phyloP scores from a whole-genome alignment of 2,797 vertebrate species.

The Loris lydekkerianus region DNA sequence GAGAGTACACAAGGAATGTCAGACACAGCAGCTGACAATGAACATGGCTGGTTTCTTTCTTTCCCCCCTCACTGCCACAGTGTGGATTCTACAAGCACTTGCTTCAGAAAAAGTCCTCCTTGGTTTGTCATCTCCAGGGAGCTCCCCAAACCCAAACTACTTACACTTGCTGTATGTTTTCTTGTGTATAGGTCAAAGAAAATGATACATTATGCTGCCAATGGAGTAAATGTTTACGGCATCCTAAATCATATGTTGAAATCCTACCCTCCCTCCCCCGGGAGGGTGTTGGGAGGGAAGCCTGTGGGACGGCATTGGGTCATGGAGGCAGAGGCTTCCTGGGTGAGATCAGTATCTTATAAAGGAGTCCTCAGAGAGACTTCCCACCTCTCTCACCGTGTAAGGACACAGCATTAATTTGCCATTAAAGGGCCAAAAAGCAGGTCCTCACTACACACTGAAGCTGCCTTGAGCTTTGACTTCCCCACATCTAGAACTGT shows the following conservation, averaged over 20 bases:
- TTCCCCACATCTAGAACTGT: background rate
- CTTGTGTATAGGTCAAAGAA: background rate
- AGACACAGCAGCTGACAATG: accelerated
- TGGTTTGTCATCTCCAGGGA: background rate
- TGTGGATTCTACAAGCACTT: background rate
- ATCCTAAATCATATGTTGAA: background rate
- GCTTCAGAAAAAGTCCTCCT: background rate
- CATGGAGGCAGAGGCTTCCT: background rate
- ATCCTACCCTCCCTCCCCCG: background rate
- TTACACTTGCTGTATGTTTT: background rate
- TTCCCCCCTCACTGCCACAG: no score
- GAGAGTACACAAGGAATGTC: no score
- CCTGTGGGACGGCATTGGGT: background rate
- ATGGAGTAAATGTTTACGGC: background rate
- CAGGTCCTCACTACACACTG: background rate
- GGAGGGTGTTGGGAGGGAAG: background rate
- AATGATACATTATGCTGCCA: background rate
- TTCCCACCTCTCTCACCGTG: no score
- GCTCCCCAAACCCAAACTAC: background rate
- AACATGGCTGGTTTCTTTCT: background rate
- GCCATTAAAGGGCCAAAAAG: background rate
- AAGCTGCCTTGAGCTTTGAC: background rate
- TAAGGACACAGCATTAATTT: background rate
- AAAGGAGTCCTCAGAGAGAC: background rate
- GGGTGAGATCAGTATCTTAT: background rate